Evolutionary conservation across 2,113 vertebrate genomes (phyloP).

Genomic region (Symphodus melops): DNA sequence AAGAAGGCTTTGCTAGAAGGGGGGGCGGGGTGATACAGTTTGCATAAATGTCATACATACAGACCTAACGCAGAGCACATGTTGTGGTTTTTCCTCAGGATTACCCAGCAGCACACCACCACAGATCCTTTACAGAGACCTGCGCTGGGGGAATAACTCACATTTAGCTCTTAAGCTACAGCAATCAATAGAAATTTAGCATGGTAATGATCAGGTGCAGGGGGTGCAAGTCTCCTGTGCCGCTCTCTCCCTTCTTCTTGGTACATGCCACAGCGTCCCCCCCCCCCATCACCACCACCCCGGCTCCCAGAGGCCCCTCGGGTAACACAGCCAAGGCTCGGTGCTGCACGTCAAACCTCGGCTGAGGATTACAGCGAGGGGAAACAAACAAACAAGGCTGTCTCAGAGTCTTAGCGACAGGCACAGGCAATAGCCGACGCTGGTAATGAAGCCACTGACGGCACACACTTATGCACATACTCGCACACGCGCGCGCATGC

Average conservation of each 20-base stretch:
- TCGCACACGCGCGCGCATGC: no score
- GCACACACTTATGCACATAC: constrained; percentile 20
- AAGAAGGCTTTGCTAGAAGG: constrained; percentile 38
- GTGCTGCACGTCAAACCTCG: constrained; percentile 53
- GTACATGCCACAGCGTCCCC: constrained; percentile 5
- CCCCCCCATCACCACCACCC: no score
- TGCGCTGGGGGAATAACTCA: constrained; percentile 74
- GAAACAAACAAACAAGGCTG: constrained; percentile 65
- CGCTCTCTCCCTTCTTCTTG: constrained; percentile 48
- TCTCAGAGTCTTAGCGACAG: constrained; percentile 47
- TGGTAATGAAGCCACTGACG: constrained; percentile 55
- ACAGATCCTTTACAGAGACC: constrained; percentile 58
- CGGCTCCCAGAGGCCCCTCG: constrained; percentile 62
- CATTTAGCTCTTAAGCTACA: constrained; percentile 81
- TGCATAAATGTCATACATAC: constrained; percentile 49
- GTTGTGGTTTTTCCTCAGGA: constrained; percentile 68
- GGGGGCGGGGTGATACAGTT: constrained; percentile 36
- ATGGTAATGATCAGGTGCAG: constrained; percentile 82
- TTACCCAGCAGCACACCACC: constrained; percentile 65
- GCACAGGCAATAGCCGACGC: constrained; percentile 7
- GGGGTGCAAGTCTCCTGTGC: constrained; percentile 67
- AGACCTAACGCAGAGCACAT: constrained; percentile 57
- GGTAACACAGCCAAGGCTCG: constrained; percentile 58
- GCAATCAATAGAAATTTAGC: constrained; percentile 86
- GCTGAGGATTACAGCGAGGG: constrained; percentile 58